Conservation (phyloP, 2,888 invertebrate species). For the Boloria euphrosyne region DNA sequence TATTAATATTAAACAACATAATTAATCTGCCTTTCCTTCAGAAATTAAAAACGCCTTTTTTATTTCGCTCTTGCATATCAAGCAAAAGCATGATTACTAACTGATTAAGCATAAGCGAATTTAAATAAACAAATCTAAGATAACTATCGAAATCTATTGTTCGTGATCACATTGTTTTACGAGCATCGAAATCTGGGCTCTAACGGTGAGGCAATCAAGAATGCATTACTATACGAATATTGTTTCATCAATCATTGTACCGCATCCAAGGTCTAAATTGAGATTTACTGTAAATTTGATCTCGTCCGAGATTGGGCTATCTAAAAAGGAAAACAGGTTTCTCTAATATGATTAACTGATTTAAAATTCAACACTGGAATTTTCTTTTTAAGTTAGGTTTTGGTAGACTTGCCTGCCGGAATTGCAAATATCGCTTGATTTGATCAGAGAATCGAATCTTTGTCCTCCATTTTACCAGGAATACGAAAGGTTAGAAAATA, state of each 20-base stretch:
- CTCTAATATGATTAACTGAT: no score
- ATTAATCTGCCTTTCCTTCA: background rate
- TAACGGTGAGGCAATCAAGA: conserved; percentile 42
- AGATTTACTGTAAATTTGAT: conserved; percentile 39
- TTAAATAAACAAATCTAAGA: conserved; percentile 36
- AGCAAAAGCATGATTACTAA: conserved; percentile 31
- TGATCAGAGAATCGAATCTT: no score
- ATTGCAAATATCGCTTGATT: background rate
- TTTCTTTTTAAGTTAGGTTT: no score
- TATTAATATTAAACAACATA: no score
- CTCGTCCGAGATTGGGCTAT: conserved; percentile 30
- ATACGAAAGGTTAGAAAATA: no score
- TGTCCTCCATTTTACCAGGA: no score
- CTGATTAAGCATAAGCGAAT: conserved; percentile 27
- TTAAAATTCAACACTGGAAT: background rate
- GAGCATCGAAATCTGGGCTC: conserved; percentile 36
- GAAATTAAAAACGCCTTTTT: background rate
- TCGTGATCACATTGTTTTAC: conserved; percentile 36
- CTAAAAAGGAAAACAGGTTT: conserved; percentile 23
- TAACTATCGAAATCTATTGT: conserved; percentile 33
- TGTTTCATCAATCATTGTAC: conserved; percentile 42
- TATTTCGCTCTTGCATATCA: background rate
- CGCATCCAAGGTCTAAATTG: conserved; percentile 38
- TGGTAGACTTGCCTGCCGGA: background rate
- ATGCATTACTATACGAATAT: conserved; percentile 40